Evolutionary conservation across 2,888 invertebrate species (phyloP).

Genomic region (Habrosyne pyritoides): DNA sequence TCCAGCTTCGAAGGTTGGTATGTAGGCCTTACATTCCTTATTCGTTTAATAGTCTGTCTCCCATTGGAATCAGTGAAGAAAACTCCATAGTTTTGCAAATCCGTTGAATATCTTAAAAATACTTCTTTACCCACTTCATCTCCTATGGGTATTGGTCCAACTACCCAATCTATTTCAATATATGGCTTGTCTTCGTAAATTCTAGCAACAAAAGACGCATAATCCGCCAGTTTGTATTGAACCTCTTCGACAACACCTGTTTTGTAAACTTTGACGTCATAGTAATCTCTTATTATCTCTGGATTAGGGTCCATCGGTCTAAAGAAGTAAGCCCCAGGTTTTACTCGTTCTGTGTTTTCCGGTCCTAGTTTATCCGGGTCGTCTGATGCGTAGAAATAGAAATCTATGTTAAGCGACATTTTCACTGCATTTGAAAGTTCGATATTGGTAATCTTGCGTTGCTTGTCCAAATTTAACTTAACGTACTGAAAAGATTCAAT

Average conservation of each 20-base stretch:
- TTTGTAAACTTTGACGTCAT: conserved; percentile 45
- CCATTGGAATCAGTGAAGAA: conserved; percentile 98
- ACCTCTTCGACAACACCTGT: conserved; percentile 90
- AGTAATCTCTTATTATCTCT: not conserved
- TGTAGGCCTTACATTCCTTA: conserved; percentile 72
- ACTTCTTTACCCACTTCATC: conserved; percentile 89
- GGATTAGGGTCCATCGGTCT: not conserved
- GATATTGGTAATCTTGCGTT: conserved; percentile 66
- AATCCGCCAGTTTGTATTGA: conserved; percentile 83
- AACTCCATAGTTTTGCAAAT: conserved; percentile 81
- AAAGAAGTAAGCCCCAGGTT: conserved; percentile 95
- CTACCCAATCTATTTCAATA: conserved; percentile 90
- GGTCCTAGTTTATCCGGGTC: conserved; percentile 84
- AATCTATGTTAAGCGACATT: conserved; percentile 68
- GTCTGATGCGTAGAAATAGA: conserved; percentile 88
- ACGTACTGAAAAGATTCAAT: conserved; percentile 57
- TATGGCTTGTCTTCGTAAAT: conserved; percentile 85
- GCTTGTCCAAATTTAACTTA: conserved; percentile 76
- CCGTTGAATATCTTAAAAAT: conserved; percentile 88
- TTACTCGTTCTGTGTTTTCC: conserved; percentile 67
- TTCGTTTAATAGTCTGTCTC: conserved; percentile 90
- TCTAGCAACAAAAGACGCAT: conserved; percentile 89
- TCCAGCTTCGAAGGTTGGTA: conserved; percentile 39
- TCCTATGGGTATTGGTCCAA: conserved; percentile 88
- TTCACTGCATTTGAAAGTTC: conserved; percentile 69